Base-by-base conservation (phyloP, 2,797 vertebrate species). In the Enteromius trimaculatus region DNA sequence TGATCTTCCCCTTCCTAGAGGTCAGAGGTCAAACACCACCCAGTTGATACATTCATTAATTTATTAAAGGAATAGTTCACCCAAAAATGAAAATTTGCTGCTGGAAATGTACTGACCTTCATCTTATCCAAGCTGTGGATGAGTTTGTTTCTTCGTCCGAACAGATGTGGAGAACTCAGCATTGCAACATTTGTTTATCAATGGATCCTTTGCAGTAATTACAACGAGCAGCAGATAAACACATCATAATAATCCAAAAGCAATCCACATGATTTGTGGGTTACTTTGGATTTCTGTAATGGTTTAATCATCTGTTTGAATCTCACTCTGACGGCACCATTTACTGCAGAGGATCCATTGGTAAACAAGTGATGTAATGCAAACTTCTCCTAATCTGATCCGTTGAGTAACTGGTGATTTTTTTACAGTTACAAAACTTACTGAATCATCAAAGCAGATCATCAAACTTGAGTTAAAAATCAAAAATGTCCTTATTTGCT, bases 1-100 rank as follows among this genome's bases (percentile, higher is more conserved):
- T 98, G 0, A 4, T 98, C 75, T 99, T 99, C 86, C 96, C 95
- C 2, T 99, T 97, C 89, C 93, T 98, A 51, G 95, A 97, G 95
- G 97, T 98, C 77, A 87, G 93, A 90, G 3, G 31, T 64, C 62
- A 79, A 37, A 44, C 6, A 16, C 34, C 51, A 55, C 31, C 31
- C 31, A 55, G 2, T n/a, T 55, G 29, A 34, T 34, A 14, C 7
- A 3, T 58, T 44, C 29, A 10, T 39, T 71, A 7, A 39, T 10
- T 71, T 53, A 7, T 44, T 47, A 29, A 64, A 64, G 26, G 2
- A 31, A 3, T 8, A 31, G 3, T 64, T 31, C 26, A 64, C 13
- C 60, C 5, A 62, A 62, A 62, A 62, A 64, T 16, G 6, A 64
- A 64, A 17, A 31, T 64, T 3, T 8, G 29, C n/a, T 58, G 55